phyloP scores from a whole-genome alignment of 1,140 invertebrate genomes.

The Thalassaphorura encarpata region DNA sequence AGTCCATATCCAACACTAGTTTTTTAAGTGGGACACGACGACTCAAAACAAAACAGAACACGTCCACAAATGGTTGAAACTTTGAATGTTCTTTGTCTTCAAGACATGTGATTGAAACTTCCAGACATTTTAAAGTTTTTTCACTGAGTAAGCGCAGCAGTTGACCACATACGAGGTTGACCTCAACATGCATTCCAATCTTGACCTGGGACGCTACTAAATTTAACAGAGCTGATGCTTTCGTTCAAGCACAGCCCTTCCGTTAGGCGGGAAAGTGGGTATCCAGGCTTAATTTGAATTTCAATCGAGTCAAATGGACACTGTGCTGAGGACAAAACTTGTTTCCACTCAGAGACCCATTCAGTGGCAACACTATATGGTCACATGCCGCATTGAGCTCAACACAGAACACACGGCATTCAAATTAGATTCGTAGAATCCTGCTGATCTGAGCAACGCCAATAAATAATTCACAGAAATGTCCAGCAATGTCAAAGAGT shows the following conservation, averaged over 20 bases:
- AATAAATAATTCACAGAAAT: slow-evolving; percentile 43
- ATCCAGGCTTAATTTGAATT: slow-evolving; percentile 24
- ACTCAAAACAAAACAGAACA: slow-evolving; percentile 41
- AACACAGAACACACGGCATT: slow-evolving; percentile 38
- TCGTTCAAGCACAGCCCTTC: slow-evolving; percentile 31
- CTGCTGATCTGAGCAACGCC: slow-evolving; percentile 42
- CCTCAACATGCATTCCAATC: slow-evolving; percentile 31
- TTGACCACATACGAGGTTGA: slow-evolving; percentile 30
- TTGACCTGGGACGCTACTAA: slow-evolving; percentile 28
- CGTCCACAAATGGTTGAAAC: slow-evolving; percentile 44
- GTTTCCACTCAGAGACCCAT: slow-evolving; percentile 30
- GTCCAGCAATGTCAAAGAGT: slow-evolving; percentile 43
- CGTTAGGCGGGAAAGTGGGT: slow-evolving; percentile 22
- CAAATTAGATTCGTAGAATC: slow-evolving; percentile 43
- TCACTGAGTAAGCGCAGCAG: slow-evolving; percentile 26
- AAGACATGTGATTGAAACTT: slow-evolving; percentile 36
- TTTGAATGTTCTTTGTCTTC: slow-evolving; percentile 34
- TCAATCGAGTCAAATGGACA: slow-evolving; percentile 19
- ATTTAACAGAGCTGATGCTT: slow-evolving; percentile 22
- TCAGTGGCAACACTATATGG: slow-evolving; percentile 24
- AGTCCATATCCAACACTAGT: slow-evolving; percentile 45
- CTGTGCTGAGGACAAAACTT: slow-evolving; percentile 7
- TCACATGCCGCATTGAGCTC: slow-evolving; percentile 23
- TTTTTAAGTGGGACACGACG: slow-evolving; percentile 37
- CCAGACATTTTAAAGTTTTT: slow-evolving; percentile 36